A percentile compares a stretch with the other conserved stretches of the same genome.
Conservation (phyloP, 2,113 vertebrate species). For the Phalacrocorax carbo region DNA sequence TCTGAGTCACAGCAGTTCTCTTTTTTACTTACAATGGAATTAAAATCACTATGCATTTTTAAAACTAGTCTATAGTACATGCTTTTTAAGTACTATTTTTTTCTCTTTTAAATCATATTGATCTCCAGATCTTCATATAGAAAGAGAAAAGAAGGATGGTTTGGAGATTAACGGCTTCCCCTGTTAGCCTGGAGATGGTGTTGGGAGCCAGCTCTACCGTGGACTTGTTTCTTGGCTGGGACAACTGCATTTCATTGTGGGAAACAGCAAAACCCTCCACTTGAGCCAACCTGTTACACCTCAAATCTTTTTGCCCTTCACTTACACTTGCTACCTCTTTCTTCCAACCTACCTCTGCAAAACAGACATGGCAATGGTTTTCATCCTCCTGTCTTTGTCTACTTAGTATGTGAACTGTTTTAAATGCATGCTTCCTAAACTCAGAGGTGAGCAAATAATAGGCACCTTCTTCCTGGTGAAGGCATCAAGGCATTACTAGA, state of each 20-base stretch:
- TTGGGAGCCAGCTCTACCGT: neutral
- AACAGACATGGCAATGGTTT: neutral
- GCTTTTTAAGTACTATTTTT: neutral
- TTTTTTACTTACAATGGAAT: neutral
- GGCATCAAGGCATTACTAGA: neutral
- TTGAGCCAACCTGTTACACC: neutral
- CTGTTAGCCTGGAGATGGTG: neutral
- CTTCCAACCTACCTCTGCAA: neutral
- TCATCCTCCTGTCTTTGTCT: neutral
- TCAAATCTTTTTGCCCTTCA: neutral
- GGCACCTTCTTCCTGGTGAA: neutral
- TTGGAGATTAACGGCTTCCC: neutral
- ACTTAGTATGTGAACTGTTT: neutral
- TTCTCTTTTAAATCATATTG: neutral
- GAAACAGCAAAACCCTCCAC: neutral
- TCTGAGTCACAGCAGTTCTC: neutral
- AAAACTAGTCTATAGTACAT: neutral
- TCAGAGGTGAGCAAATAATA: neutral
- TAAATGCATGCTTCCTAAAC: neutral
- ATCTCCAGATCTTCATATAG: neutral
- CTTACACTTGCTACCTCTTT: neutral
- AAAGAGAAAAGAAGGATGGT: neutral
- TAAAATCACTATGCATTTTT: neutral
- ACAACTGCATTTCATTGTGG: neutral
- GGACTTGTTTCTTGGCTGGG: neutral